A percentile compares a stretch with the other conserved stretches of the same genome.
phyloP scores from a whole-genome alignment of 2,797 vertebrate genomes.

The Muraenolepis orangiensis region DNA sequence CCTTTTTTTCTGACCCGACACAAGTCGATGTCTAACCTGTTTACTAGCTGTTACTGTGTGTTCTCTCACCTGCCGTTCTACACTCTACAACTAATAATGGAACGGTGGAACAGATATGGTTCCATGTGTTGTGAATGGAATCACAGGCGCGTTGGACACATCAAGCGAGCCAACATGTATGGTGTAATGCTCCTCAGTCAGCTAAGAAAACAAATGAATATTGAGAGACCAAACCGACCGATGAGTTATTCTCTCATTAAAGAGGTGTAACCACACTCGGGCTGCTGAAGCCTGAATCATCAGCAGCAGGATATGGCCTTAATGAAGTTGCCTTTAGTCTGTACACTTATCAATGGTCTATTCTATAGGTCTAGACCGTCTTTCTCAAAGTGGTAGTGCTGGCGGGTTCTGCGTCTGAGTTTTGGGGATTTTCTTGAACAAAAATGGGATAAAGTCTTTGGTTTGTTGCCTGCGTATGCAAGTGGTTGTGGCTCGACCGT shows the following conservation, averaged over 20 bases:
- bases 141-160: background rate
- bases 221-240: slow-evolving; percentile 16
- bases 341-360: background rate
- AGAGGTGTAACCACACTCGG: slow-evolving; percentile 20
- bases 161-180: slow-evolving; percentile 8
- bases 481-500: too few relatives aligned
- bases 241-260: slow-evolving; percentile 27
- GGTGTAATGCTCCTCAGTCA: slow-evolving; percentile 19
- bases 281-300: slow-evolving; percentile 33
- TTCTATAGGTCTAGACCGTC: background rate
- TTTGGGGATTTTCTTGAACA: too few relatives aligned
- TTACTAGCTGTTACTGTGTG: too few relatives aligned
- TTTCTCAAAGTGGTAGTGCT: background rate
- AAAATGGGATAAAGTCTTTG: too few relatives aligned
- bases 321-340: slow-evolving; percentile 49
- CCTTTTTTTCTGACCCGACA: too few relatives aligned
- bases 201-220: slow-evolving; percentile 19
- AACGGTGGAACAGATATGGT: too few relatives aligned
- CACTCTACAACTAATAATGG: too few relatives aligned
- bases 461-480: too few relatives aligned
- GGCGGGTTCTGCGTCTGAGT: too few relatives aligned
- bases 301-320: slow-evolving; percentile 21
- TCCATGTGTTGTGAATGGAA: too few relatives aligned
- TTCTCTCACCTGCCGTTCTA: too few relatives aligned
- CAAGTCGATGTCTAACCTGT: too few relatives aligned